phyloP scores from a whole-genome alignment of 1,140 invertebrate species.

The Vanessa atalanta region DNA sequence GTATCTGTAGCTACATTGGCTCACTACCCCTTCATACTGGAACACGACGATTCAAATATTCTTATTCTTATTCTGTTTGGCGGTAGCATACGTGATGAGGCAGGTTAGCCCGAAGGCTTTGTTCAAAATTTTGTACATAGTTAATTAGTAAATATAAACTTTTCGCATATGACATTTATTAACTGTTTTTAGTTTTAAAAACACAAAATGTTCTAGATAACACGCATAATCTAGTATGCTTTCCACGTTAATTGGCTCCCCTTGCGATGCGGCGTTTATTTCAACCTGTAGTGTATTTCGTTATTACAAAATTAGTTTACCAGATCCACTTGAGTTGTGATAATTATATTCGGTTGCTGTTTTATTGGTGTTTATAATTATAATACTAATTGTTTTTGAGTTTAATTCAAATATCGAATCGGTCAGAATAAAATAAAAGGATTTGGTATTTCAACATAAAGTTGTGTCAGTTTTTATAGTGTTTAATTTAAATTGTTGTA shows the following conservation, averaged over 20 bases:
- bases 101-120: no score
- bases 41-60: no score
- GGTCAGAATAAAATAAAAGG: no score
- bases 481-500: no score
- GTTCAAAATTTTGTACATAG: no score
- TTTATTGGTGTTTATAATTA: conserved; percentile 9
- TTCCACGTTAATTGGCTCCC: conserved; percentile 34
- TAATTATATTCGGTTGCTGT: conserved; percentile 45
- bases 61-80: no score
- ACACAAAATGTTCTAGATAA: conserved; percentile 13
- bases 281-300: conserved; percentile 41
- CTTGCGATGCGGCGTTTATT: conserved; percentile 29
- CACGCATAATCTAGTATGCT: conserved; percentile 27
- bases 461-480: no score
- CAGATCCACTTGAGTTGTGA: conserved; percentile 37
- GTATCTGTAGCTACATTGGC: no score
- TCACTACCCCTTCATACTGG: no score
- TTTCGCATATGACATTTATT: background rate
- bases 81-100: no score
- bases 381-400: background rate
- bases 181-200: background rate
- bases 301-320: conserved; percentile 44
- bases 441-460: no score
- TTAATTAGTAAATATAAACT: background rate
- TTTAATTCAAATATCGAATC: background rate